Conservation (phyloP, 2,797 vertebrate genomes). For the Steatocranus sp. region DNA sequence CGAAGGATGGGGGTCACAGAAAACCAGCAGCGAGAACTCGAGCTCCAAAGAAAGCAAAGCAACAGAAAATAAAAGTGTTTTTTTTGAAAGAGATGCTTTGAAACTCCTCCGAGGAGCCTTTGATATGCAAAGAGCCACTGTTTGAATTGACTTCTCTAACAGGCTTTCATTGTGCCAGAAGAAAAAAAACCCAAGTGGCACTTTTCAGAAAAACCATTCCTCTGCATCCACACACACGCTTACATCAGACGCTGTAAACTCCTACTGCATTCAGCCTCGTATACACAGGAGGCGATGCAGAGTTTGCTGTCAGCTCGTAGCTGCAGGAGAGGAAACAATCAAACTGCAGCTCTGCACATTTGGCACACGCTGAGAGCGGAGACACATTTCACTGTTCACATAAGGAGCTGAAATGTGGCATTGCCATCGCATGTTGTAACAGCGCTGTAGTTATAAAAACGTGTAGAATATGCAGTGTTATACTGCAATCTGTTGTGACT, state of each 20-base stretch:
- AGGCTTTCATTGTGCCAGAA: constrained; percentile 21
- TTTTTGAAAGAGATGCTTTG: constrained; percentile 19
- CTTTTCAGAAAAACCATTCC: constrained; percentile 55
- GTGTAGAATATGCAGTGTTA: background rate
- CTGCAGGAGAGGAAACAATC: background rate
- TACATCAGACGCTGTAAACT: background rate
- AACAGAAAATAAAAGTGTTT: background rate
- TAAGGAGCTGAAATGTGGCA: background rate
- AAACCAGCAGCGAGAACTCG: background rate
- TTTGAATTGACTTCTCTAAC: constrained; percentile 45
- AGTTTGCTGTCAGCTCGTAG: background rate
- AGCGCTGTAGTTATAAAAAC: background rate
- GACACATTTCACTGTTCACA: background rate
- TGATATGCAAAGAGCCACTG: constrained; percentile 55
- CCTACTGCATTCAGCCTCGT: background rate
- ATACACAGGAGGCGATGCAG: background rate
- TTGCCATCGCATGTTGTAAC: background rate
- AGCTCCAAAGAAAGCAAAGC: background rate
- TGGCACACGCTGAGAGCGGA: background rate
- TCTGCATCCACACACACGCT: background rate
- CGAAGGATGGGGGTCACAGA: background rate
- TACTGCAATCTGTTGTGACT: background rate
- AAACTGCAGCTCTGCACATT: background rate
- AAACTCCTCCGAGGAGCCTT: constrained; percentile 46
- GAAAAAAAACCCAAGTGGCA: constrained; percentile 38